phyloP scores from a whole-genome alignment of 2,888 invertebrate species.

The Agriopis aurantiaria region DNA sequence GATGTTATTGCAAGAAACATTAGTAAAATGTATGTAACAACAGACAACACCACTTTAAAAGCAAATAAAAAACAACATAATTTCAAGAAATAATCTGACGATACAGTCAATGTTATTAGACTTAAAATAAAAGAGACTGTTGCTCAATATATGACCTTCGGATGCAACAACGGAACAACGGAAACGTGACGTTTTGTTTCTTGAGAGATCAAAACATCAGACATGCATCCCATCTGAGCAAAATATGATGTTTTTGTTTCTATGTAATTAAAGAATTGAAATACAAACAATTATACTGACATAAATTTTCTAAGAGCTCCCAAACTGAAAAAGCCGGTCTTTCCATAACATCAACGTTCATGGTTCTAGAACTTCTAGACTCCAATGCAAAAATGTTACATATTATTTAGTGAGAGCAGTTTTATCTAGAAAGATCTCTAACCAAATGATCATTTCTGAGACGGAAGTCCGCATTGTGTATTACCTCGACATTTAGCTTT shows the following conservation, averaged over 20 bases:
- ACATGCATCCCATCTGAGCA: neutral
- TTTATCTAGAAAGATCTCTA: no score
- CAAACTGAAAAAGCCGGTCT: no score
- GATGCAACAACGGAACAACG: conserved; percentile 12
- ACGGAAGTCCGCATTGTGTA: conserved; percentile 37
- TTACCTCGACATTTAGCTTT: conserved; percentile 32
- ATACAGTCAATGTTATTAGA: conserved; percentile 35
- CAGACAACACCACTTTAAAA: conserved; percentile 29
- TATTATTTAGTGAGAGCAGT: no score
- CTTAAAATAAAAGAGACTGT: conserved; percentile 28
- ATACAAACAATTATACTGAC: conserved; percentile 16
- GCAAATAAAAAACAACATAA: conserved; percentile 21
- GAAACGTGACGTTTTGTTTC: conserved; percentile 26
- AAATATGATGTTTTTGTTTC: neutral
- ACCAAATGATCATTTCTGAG: neutral
- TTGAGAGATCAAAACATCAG: conserved; percentile 4
- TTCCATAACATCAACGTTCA: no score
- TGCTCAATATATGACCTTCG: conserved; percentile 31
- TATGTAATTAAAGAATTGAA: conserved; percentile 3
- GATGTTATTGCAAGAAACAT: neutral
- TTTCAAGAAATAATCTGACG: conserved; percentile 35
- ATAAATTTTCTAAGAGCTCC: neutral
- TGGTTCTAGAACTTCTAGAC: no score
- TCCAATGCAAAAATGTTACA: no score
- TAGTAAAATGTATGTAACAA: conserved; percentile 22